Evolutionary conservation across 2,113 vertebrate genomes (phyloP).

Genomic region (Rafetus swinhoei): DNA sequence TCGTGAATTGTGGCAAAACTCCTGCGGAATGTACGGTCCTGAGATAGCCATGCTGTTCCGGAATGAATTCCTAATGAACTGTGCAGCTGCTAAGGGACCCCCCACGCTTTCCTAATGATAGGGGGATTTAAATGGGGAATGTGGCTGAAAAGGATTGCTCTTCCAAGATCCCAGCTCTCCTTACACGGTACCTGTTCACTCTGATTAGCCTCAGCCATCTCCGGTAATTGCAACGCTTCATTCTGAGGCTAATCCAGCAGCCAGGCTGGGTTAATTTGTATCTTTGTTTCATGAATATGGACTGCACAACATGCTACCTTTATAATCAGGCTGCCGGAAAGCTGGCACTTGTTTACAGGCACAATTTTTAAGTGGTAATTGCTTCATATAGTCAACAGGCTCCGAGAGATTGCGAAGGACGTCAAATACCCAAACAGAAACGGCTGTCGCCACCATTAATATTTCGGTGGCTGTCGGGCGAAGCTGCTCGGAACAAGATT

Average conservation of each 20-base stretch:
- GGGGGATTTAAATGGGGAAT: neutral
- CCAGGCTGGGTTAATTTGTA: neutral
- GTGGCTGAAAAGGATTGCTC: neutral
- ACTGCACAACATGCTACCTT: neutral
- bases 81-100: conserved; percentile 15
- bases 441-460: neutral
- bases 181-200: neutral
- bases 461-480: neutral
- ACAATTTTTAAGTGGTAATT: neutral
- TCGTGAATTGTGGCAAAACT: neutral
- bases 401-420: neutral
- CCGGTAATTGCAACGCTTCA: neutral
- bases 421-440: accelerated
- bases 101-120: neutral
- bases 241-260: neutral
- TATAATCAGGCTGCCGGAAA: neutral
- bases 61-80: conserved; percentile 23
- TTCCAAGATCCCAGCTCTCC: neutral
- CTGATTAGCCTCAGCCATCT: neutral
- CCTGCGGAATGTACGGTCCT: neutral
- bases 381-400: neutral
- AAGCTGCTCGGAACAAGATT: neutral
- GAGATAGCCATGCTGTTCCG: neutral
- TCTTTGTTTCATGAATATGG: neutral
- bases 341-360: neutral